A percentile compares a stretch with the other conserved stretches of the same genome.
These are phyloP conservation scores for Emys orbicularis DNA, from an alignment of 2,797 vertebrate species.

Conservation along the genomic window DNA sequence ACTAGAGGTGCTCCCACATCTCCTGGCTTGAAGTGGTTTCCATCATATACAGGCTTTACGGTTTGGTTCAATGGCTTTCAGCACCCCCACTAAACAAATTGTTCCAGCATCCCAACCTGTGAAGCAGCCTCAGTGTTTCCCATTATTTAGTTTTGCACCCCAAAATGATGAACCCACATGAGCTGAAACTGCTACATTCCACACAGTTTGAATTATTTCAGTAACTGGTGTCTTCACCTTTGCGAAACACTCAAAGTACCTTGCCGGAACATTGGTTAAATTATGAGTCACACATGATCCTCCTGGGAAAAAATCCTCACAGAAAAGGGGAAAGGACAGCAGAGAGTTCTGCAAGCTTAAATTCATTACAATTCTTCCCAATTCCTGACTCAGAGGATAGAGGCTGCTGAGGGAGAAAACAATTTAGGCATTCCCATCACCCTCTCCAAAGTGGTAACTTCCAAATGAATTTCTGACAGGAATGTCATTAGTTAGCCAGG, in stretches of 20 bases:
- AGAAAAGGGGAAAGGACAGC: not conserved
- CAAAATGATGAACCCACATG: not conserved
- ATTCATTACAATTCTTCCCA: not conserved
- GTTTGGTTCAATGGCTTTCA: no score
- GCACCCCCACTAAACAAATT: no score
- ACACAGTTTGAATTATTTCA: not conserved
- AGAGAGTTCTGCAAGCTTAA: not conserved
- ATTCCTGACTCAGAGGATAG: not conserved
- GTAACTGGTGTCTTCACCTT: not conserved
- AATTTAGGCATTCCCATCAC: not conserved
- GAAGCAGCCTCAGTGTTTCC: not conserved
- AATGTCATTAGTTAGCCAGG: not conserved
- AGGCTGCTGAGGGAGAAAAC: not conserved
- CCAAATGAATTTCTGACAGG: not conserved
- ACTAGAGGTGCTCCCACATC: no score
- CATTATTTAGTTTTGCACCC: not conserved
- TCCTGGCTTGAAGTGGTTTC: no score
- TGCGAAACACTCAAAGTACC: not conserved
- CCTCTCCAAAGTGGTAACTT: not conserved
- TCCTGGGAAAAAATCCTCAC: not conserved
- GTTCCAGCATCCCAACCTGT: not conserved
- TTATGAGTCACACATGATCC: not conserved
- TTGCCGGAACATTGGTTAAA: not conserved
- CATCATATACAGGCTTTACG: no score
- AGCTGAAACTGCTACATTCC: not conserved